phyloP scores from a whole-genome alignment of 2,797 vertebrate species.

The Enteromius fasciolatus region DNA sequence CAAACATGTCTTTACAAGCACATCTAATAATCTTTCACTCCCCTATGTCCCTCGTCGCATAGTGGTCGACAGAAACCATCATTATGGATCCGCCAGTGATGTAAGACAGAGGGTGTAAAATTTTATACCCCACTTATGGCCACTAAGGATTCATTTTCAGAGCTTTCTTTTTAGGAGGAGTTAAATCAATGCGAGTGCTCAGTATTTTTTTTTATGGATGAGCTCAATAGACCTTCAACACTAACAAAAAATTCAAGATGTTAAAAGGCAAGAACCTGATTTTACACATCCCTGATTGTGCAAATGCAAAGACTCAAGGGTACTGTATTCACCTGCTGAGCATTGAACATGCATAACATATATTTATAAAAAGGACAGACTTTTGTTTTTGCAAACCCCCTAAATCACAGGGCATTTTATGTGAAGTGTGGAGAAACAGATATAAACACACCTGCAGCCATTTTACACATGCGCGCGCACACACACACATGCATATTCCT shows the following conservation, averaged over 20 bases:
- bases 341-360: conserved; percentile 3
- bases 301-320: background rate
- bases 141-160: conserved; percentile 55
- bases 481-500: background rate
- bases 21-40: conserved; percentile 31
- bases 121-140: conserved; percentile 45
- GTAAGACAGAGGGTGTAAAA: conserved; percentile 36
- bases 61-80: conserved; percentile 34
- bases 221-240: conserved; percentile 37
- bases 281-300: conserved; percentile 28
- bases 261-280: conserved; percentile 7
- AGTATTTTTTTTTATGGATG: conserved; percentile 29
- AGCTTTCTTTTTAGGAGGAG: conserved; percentile 39
- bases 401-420: background rate
- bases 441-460: conserved; percentile 17
- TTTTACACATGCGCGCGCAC: background rate
- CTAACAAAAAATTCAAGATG: conserved; percentile 24
- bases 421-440: background rate
- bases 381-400: background rate
- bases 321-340: background rate
- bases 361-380: background rate
- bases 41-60: background rate
- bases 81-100: conserved; percentile 45
- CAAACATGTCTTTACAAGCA: conserved; percentile 45
- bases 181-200: conserved; percentile 41